Percentiles rank a stretch among this genome's conserved stretches.
Evolutionary conservation across 2,888 invertebrate genomes (phyloP).

Genomic region (Cataglyphis albicans): DNA sequence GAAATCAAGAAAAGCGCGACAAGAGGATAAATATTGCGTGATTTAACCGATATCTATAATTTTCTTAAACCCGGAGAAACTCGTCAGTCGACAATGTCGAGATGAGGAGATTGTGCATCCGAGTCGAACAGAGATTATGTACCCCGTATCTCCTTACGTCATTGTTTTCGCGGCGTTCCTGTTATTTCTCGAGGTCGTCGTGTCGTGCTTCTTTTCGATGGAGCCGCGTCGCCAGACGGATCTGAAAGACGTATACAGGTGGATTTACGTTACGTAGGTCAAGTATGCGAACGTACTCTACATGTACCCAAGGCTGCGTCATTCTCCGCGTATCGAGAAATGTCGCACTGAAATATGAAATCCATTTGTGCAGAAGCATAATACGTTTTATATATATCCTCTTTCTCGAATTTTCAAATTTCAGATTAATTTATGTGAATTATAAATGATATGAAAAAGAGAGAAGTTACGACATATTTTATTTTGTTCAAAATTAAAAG

Average conservation of each 20-base stretch:
- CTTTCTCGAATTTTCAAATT: neutral
- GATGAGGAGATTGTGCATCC: neutral
- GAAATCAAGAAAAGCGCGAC: neutral
- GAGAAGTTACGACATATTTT: neutral
- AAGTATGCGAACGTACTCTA: slow-evolving; percentile 33
- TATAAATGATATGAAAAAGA: neutral
- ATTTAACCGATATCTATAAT: slow-evolving; percentile 11
- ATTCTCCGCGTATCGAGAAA: neutral
- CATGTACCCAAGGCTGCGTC: neutral
- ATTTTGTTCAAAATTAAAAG: neutral
- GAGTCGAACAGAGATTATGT: slow-evolving; percentile 30
- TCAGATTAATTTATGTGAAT: neutral
- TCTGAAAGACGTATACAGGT: slow-evolving; percentile 36
- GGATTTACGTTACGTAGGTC: slow-evolving; percentile 43
- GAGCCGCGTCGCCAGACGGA: neutral
- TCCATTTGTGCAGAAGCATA: neutral
- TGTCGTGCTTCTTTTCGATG: slow-evolving; percentile 57
- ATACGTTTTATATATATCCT: neutral
- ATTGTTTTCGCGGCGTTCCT: slow-evolving; percentile 74
- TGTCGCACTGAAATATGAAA: neutral
- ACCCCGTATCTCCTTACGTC: slow-evolving; percentile 53
- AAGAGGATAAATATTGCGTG: neutral
- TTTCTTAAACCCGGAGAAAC: neutral
- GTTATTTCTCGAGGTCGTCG: slow-evolving; percentile 66
- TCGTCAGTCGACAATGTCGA: neutral